phyloP scores from a whole-genome alignment of 2,888 invertebrate genomes.

The Macrophya annulata region DNA sequence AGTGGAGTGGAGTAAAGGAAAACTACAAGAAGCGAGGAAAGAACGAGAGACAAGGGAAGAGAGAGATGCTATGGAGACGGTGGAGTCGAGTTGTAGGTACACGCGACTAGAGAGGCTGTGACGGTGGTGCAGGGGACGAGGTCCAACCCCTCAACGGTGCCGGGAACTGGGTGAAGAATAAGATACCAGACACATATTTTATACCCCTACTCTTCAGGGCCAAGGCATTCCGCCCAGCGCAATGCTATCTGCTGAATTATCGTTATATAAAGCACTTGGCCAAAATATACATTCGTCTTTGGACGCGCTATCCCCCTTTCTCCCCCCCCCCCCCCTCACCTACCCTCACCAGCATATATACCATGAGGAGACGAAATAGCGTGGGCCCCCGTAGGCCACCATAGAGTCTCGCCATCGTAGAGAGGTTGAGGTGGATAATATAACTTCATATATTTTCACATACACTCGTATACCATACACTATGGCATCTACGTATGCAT shows the following conservation, averaged over 20 bases:
- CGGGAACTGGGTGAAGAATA: conserved; percentile 77
- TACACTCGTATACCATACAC: not conserved
- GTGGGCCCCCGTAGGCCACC: not conserved
- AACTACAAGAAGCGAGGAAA: conserved; percentile 52
- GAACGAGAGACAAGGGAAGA: conserved; percentile 1
- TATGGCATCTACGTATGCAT: not conserved
- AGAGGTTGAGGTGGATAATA: conserved; percentile 11
- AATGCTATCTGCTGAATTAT: conserved; percentile 76
- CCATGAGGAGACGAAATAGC: conserved; percentile 42
- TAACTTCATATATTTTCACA: conserved; percentile 5
- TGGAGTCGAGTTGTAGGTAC: conserved; percentile 33
- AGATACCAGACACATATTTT: conserved; percentile 78
- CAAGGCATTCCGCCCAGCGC: conserved; percentile 63
- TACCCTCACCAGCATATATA: conserved; percentile 42
- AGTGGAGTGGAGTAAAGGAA: conserved; percentile 24
- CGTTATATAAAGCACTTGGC: conserved; percentile 75
- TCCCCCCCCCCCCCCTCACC: no score
- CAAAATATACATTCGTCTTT: conserved; percentile 75
- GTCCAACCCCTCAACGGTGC: conserved; percentile 53
- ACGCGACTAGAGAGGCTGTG: conserved; percentile 19
- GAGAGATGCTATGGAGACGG: not conserved
- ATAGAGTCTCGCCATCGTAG: conserved; percentile 39
- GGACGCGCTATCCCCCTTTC: conserved; percentile 62
- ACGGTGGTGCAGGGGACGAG: conserved; percentile 17
- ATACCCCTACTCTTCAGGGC: conserved; percentile 66